Evolutionary conservation across 2,888 invertebrate species (phyloP), one percentile per base, ranked within the genome.

Genomic region (Cataglyphis livida): DNA sequence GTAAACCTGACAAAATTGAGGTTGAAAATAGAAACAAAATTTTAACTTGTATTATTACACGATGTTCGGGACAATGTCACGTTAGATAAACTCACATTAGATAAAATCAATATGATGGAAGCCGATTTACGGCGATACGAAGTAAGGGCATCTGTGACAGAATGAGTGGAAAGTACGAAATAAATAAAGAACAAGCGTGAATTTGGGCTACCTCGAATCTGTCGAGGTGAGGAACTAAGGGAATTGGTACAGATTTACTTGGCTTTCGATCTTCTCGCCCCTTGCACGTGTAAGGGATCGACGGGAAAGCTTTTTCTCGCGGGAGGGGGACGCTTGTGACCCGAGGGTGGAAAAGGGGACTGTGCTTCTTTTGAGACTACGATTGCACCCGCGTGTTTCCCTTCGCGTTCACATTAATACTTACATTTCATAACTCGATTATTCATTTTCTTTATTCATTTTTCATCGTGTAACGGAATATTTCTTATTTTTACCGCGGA

Each of bases 231-330:
- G 74, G 73, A 85, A 89, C 87, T 78, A 65, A 81, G 84, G 86
- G 88, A 90, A 91, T 88, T 90, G 90, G 85, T 89, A 90, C 88
- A 90, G 89, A 90, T 91, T 91, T 90, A 88, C 85, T 91, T 85
- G 90, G 86, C 86, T 88, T 87, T 89, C 84, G 32, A 15, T 64
- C 35, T 44, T n/a, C 28, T 68, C 44, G 59, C 83, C 59, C 59
- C 81, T 68, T 41, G 54, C 68, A 66, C 21, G 61, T 70, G 76
- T 25, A 59, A 73, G 59, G 82, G 76, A 83, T 79, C 81, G 59
- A 85, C 83, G 64, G 64, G 82, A 41, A 35, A 6, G 66, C 21
- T n/a, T 83, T 44, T 61, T 61, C 51, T 83, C 64, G 64, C 57
- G 10, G 35, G 57, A 64, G 25, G 35, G 61, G 64, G n/a, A 21